Base-by-base conservation (phyloP, 1,140 invertebrate species). In the Drosophila simulans region DNA sequence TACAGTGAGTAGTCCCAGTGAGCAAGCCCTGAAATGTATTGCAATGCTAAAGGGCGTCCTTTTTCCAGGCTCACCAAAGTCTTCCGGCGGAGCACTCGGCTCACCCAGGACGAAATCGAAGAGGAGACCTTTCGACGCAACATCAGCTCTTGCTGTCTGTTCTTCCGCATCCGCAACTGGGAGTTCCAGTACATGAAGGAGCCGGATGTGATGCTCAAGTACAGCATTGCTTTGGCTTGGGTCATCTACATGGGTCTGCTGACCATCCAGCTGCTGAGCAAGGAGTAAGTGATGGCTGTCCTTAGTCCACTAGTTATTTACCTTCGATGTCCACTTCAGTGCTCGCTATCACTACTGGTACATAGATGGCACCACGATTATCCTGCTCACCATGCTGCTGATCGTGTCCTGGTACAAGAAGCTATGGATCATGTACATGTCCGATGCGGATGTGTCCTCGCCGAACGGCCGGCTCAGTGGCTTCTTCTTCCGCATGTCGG, bases 401-500 rank as follows among this genome's bases (percentile, higher is more conserved):
- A 75, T 93, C 7, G 48, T 93, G 0, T 86, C 89, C 0, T 93
- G 93, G 93, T 91, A 91, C 34, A 91, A 92, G 40, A 91, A 92
- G 40, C 52, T 93, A 3, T 93, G 91, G 90, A 88, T 91, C 12
- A 91, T 92, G 75, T 93, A 91, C 55, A 59, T 70, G 49, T 89
- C 82, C 48, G 79, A 80, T 34, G 68, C 60, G n/a, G 84, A 86
- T 37, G 52, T 69, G 0, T 73, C 62, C 34, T 34, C 53, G 34
- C 91, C 94, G 0, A 82, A 84, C 27, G 92, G 92, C 53, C 74
- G 35, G 54, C 73, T 92, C 27, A 77, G 93, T n/a, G 64, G 89
- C 34, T 83, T 71, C 11, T 76, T 94, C 27, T 94, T 93, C 53
- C 92, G 93, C 13, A 73, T 92, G 25, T 95, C 94, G 1, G 80